These are phyloP conservation scores for Clarias gariepinus DNA, from an alignment of 2,113 vertebrate genomes.

Conservation along the genomic window DNA sequence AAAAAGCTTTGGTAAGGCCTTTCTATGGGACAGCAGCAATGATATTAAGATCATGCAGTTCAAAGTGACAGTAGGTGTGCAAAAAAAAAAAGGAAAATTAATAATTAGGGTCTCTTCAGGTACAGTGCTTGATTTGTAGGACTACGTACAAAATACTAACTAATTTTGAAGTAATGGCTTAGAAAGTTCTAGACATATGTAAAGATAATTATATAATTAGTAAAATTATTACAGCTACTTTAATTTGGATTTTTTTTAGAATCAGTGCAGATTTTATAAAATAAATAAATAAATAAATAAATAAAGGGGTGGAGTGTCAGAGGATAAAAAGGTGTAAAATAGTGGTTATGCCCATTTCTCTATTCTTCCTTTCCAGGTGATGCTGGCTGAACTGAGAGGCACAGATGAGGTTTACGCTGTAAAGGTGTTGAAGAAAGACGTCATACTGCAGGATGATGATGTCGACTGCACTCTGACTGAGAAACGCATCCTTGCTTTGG, in stretches of 20 bases:
- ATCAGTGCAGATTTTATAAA: background rate
- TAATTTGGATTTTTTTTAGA: background rate
- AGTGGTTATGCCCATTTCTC: background rate
- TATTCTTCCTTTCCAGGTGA: conserved; percentile 77
- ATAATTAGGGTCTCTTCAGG: background rate
- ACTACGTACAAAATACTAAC: background rate
- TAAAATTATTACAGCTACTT: background rate
- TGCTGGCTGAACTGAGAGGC: conserved; percentile 95
- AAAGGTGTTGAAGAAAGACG: conserved; percentile 97
- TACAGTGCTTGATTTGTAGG: background rate
- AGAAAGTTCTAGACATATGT: background rate
- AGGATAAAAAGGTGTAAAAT: background rate
- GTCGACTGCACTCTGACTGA: conserved; percentile 99
- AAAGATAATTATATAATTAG: background rate
- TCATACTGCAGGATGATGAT: conserved; percentile 96
- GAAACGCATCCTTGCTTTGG: conserved; percentile 94
- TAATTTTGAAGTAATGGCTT: background rate
- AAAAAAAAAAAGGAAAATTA: background rate
- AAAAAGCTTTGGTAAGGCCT: background rate
- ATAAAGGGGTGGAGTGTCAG: background rate
- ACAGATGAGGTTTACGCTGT: conserved; percentile 97
- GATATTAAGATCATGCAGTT: background rate
- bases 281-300: background rate
- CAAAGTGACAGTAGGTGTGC: background rate
- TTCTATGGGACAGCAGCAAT: background rate